These are phyloP conservation scores for Abscondita cerata DNA, from an alignment of 2,888 invertebrate genomes.

Conservation along the genomic window DNA sequence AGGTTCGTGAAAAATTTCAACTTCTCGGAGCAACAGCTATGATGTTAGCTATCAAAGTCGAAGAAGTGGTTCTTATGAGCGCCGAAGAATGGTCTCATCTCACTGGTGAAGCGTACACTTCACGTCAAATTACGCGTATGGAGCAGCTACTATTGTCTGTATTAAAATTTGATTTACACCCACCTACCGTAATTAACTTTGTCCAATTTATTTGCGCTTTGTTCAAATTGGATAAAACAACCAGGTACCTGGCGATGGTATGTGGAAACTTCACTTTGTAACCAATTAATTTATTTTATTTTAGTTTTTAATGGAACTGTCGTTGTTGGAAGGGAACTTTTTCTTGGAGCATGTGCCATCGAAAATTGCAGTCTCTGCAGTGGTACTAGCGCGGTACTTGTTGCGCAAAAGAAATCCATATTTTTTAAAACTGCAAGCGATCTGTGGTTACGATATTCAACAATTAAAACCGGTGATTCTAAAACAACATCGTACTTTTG, in stretches of 20 bases:
- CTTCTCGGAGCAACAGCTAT: slow-evolving; percentile 55
- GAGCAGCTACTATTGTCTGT: slow-evolving; percentile 53
- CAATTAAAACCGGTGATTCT: slow-evolving; percentile 62
- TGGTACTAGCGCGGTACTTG: slow-evolving; percentile 51
- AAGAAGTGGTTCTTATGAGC: slow-evolving; percentile 54
- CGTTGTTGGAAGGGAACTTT: slow-evolving; percentile 52
- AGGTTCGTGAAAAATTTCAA: slow-evolving; percentile 54
- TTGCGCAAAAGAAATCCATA: slow-evolving; percentile 55
- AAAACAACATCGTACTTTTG: slow-evolving; percentile 60
- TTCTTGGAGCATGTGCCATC: slow-evolving; percentile 51
- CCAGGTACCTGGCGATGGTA: slow-evolving; percentile 51
- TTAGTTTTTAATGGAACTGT: slow-evolving; percentile 53
- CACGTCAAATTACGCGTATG: slow-evolving; percentile 52
- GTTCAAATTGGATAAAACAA: slow-evolving; percentile 46
- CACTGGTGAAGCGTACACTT: slow-evolving; percentile 51
- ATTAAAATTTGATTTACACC: slow-evolving; percentile 51
- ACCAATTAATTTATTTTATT: slow-evolving; percentile 22
- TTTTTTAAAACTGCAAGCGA: slow-evolving; percentile 55
- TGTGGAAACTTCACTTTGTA: slow-evolving; percentile 18
- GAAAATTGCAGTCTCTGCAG: slow-evolving; percentile 53
- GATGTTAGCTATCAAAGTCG: slow-evolving; percentile 55
- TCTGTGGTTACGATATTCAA: slow-evolving; percentile 60
- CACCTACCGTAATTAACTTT: slow-evolving; percentile 52
- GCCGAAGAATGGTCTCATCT: slow-evolving; percentile 53
- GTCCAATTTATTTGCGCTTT: slow-evolving; percentile 49